Evolutionary conservation across 1,140 invertebrate species (phyloP), one percentile per base, ranked within the genome.

Genomic region (Pygmarrhopalites habei): DNA sequence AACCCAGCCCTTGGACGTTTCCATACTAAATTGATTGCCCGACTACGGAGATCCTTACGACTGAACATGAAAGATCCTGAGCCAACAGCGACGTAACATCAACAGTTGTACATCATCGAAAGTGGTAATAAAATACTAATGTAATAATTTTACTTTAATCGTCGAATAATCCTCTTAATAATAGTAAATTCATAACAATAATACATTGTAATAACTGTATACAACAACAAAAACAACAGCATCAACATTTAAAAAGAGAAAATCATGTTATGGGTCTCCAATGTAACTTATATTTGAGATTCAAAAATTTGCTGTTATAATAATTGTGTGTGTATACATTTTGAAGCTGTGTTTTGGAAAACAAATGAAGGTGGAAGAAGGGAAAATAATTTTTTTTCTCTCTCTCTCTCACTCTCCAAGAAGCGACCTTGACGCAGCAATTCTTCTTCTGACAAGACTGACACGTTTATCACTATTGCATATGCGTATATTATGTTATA

Each of bases 41-140:
- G 62, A n/a, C 58, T 67, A 28, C 26, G 59, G 32, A 52, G 55
- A 30, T 67, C 66, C 2, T 52, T 67, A 21, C 61, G 66, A 14
- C 47, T 67, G n/a, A n/a, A n/a, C n/a, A n/a, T n/a, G n/a, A 67
- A 67, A 30, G 66, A 67, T 35, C 58, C 66, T 21, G 49, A 59
- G 10, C 60, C 60, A 2, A 29, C 60, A 21, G 23, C 60, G 4
- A 19, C 60, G n/a, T 60, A 60, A 39, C 35, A 17, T n/a, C n/a
- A 39, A 39, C 17, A 17, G 7, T 7, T 39, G 35, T 39, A 7
- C 10, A 17, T 39, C 7, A 10, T 7, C 35, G 7, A 10, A 39
- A 39, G 7, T 10, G 17, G 35, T 39, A 39, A 12, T 26, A 10
- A 49, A 7, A 39, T 39, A 39, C 35, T 10, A 10, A 39, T 17